These are phyloP conservation scores for Apodemus sylvaticus DNA, from an alignment of 2,113 vertebrate species.

Conservation along the genomic window DNA sequence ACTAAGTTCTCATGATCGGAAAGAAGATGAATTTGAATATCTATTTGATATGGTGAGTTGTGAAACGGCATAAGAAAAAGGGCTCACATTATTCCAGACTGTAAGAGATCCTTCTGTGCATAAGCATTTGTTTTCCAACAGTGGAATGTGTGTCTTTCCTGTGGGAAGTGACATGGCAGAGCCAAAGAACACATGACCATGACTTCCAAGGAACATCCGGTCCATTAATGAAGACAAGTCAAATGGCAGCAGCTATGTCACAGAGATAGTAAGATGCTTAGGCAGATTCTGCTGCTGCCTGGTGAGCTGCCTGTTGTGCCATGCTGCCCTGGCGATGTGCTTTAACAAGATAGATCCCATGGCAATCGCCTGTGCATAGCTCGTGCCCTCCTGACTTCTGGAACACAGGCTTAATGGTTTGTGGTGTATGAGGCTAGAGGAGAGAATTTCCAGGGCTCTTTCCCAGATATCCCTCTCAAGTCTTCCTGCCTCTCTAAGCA, in stretches of 20 bases:
- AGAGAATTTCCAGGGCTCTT: not conserved
- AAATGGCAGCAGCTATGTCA: not conserved
- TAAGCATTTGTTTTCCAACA: not conserved
- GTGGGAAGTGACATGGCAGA: not conserved
- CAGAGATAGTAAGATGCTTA: not conserved
- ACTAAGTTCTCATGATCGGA: not conserved
- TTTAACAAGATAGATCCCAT: not conserved
- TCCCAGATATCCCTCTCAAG: not conserved
- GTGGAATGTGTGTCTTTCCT: not conserved
- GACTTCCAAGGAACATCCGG: not conserved
- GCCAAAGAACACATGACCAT: not conserved
- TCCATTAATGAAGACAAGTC: not conserved
- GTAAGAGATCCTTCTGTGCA: not conserved
- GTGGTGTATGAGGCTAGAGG: not conserved
- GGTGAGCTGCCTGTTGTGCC: fast-evolving
- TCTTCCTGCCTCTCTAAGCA: not conserved
- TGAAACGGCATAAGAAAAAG: not conserved
- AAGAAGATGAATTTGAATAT: not conserved
- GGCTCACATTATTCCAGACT: not conserved
- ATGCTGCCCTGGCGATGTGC: not conserved
- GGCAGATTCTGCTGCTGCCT: not conserved
- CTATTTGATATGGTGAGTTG: not conserved
- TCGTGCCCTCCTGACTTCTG: not conserved
- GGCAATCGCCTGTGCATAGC: not conserved
- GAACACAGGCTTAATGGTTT: not conserved